These are phyloP conservation scores for Aspidoscelis tigris DNA, from an alignment of 2,113 vertebrate genomes.

Conservation along the genomic window DNA sequence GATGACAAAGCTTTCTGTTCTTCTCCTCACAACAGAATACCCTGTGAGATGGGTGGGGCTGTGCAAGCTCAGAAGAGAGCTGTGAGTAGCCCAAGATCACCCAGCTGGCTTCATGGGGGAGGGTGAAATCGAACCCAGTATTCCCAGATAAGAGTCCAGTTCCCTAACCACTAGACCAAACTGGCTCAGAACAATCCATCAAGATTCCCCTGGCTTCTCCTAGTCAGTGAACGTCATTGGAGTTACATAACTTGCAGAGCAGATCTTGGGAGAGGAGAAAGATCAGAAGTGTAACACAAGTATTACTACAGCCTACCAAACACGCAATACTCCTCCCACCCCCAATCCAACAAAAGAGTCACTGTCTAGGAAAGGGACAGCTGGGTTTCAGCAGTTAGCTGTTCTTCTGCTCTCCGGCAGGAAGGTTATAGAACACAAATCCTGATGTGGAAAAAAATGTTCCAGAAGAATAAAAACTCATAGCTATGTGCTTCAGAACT, in stretches of 20 bases:
- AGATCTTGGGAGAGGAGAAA: neutral
- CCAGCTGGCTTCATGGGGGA: too few relatives aligned
- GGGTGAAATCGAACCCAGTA: too few relatives aligned
- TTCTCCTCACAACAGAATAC: too few relatives aligned
- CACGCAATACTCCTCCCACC: neutral
- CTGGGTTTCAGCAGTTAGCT: rapidly evolving
- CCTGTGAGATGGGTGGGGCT: too few relatives aligned
- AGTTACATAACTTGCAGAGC: rapidly evolving
- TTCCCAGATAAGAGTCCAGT: too few relatives aligned
- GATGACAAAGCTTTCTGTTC: too few relatives aligned
- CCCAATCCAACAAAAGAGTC: neutral
- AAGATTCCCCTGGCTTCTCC: rapidly evolving
- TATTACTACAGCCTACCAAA: neutral
- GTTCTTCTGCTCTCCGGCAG: rapidly evolving
- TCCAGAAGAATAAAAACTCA: neutral
- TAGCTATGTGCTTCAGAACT: neutral
- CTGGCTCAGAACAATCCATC: rapidly evolving
- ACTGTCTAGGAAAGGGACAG: neutral
- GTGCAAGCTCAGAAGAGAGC: too few relatives aligned
- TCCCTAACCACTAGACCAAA: too few relatives aligned
- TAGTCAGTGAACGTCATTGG: rapidly evolving
- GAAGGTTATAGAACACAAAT: neutral
- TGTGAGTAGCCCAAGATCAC: too few relatives aligned
- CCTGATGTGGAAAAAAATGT: neutral
- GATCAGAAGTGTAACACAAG: neutral